Evolutionary conservation across 2,888 invertebrate species (phyloP), one percentile per base, ranked within the genome.

Genomic region (Didymodactylos carnosus): DNA sequence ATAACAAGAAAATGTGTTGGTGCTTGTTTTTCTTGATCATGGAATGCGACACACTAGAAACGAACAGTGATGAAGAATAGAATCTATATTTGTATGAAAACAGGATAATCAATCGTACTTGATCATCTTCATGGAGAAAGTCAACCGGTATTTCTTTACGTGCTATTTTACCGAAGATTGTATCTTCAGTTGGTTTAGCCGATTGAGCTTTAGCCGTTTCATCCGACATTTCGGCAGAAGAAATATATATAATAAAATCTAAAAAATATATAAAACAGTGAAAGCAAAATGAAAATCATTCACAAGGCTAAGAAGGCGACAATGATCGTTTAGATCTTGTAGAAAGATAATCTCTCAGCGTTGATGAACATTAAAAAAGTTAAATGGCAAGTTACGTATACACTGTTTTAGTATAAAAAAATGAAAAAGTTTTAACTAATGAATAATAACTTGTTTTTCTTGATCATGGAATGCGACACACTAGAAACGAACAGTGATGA

Each of bases 1-100:
- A 97, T 93, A 19, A 97, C 94, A 80, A 97, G 84, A 79, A 93
- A 94, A 82, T 97, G 97, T 0, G 88, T 88, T 0, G 97, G 97
- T 0, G 95, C 95, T 85, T 94, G 94, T 0, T 92, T 90, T 79
- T 86, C 88, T 51, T 94, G 87, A 84, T 98, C 97, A 77, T 91
- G 88, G 82, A 97, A 95, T 0, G 94, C 95, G 41, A 95, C 89
- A 83, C 93, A 93, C 91, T 92, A 79, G 70, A 80, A 79, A 35
- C 72, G 35, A n/a, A 70, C 51, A 49, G 62, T 29, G 14, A n/a
- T n/a, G n/a, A n/a, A n/a, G n/a, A n/a, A n/a, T n/a, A n/a, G n/a
- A n/a, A n/a, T n/a, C n/a, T n/a, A n/a, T n/a, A n/a, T n/a, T n/a
- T n/a, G n/a, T n/a, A n/a, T n/a, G n/a, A n/a, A n/a, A n/a, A n/a